These are phyloP conservation scores for Eupeodes luniger DNA, from an alignment of 2,888 invertebrate species.

Conservation along the genomic window DNA sequence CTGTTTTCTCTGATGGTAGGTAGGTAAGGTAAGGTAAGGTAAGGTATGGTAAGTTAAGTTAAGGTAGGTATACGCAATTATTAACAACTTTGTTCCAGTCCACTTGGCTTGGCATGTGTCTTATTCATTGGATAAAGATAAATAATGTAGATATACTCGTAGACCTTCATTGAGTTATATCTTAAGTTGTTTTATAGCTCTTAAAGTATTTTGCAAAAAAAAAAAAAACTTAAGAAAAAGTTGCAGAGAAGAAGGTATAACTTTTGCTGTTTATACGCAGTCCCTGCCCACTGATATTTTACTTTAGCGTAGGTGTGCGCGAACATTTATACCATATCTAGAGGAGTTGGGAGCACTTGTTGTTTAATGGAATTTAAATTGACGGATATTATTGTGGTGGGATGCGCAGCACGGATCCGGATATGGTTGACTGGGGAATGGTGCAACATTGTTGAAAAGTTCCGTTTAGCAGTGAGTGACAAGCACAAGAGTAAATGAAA, in stretches of 20 bases:
- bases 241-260: constrained; percentile 42
- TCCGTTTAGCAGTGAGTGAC: constrained; percentile 37
- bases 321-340: neutral
- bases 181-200: constrained; percentile 15
- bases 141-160: neutral
- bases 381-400: constrained; percentile 41
- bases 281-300: constrained; percentile 21
- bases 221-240: neutral
- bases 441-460: constrained; percentile 65
- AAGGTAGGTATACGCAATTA: constrained; percentile 47
- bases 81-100: constrained; percentile 66
- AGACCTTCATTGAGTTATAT: neutral
- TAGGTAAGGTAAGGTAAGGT: no score
- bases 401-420: constrained; percentile 40
- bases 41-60: no score
- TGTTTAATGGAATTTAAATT: constrained; percentile 55
- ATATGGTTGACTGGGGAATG: constrained; percentile 36
- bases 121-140: constrained; percentile 40
- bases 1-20: constrained; percentile 28
- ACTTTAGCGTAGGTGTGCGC: constrained; percentile 15
- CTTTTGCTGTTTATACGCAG: neutral
- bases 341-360: constrained; percentile 25
- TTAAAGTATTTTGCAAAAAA: neutral
- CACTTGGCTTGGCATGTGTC: constrained; percentile 63
- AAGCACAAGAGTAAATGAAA: constrained; percentile 21